A percentile compares a stretch with the other conserved stretches of the same genome.
phyloP scores from a whole-genome alignment of 2,888 invertebrate species.

The Chorisops tibialis region DNA sequence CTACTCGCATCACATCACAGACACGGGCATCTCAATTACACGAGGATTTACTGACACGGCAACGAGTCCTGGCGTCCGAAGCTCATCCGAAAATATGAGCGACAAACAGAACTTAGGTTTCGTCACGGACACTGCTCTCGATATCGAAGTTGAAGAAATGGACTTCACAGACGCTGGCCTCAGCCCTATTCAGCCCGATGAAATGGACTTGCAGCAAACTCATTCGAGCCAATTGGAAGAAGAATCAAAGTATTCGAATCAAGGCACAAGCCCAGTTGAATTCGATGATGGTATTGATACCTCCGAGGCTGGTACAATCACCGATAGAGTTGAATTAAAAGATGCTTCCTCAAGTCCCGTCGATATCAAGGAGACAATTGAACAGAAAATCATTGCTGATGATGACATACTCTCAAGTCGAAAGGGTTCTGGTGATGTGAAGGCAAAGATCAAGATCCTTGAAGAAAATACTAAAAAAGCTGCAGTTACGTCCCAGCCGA shows the following conservation, averaged over 20 bases:
- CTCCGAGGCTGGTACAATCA: slow-evolving; percentile 55
- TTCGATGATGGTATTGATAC: slow-evolving; percentile 54
- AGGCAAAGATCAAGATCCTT: slow-evolving; percentile 56
- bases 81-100: slow-evolving; percentile 40
- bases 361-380: slow-evolving; percentile 40
- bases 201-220: slow-evolving; percentile 45
- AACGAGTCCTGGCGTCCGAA: slow-evolving; percentile 52
- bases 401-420: slow-evolving; percentile 48
- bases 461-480: slow-evolving; percentile 53
- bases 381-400: slow-evolving; percentile 40
- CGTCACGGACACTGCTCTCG: slow-evolving; percentile 52
- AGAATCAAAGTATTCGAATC: slow-evolving; percentile 51
- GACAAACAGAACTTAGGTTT: slow-evolving; percentile 42
- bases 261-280: slow-evolving; percentile 55
- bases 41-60: slow-evolving; percentile 53
- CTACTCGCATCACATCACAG: slow-evolving; percentile 55
- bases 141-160: slow-evolving; percentile 53
- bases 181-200: slow-evolving; percentile 58
- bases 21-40: slow-evolving; percentile 57
- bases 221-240: slow-evolving; percentile 49
- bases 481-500: slow-evolving; percentile 43
- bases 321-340: slow-evolving; percentile 55
- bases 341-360: slow-evolving; percentile 57
- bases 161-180: slow-evolving; percentile 58
- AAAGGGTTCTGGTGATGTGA: slow-evolving; percentile 56